Evolutionary conservation across 2,113 vertebrate species (phyloP), one percentile per base, ranked within the genome.

Genomic region (Chamaetylas fuelleborni): DNA sequence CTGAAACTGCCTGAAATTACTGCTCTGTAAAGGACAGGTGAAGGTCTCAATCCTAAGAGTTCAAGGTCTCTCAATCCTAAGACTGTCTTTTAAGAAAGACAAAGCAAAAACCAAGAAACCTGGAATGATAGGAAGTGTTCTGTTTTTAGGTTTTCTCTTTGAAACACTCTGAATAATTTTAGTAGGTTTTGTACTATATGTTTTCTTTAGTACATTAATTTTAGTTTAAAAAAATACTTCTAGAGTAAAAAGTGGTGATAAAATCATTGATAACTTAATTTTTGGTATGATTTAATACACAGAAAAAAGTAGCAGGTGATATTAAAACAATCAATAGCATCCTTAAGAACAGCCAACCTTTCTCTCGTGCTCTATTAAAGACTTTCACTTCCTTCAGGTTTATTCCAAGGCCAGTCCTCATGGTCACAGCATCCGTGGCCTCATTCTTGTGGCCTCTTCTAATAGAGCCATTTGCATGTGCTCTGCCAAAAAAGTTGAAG

Each of bases 351-450:
- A 98, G 95, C 97, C 93, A 97, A 99, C 99, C 99, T 99, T 99
- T 99, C 97, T 99, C 99, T 98, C 99, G 98, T 97, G 98, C 98
- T 98, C 98, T 98, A 93, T 98, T 99, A 97, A 99, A 99, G 96
- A 99, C 96, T 84, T 99, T 99, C 93, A 99, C 98, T 94, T 99
- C 99, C 97, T 99, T 99, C 95, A 99, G 97, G 97, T 99, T 99
- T 95, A 99, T 99, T 70, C 99, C 99, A 38, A 99, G 98, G 65
- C 99, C 99, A 43, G 98, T 99, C 97, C 99, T 98, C 98, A 99
- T 98, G 81, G 99, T 99, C 83, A 98, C 96, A 6, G 97, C 97
- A 88, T 99, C 99, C 57, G 98, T 98, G 86, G 98, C 98, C 96
- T 99, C 99, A 20, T 98, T 98, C 98, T 99, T 99, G 76, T 98